These are phyloP conservation scores for Drosophila neocordata DNA, from an alignment of 1,140 invertebrate species.

Conservation along the genomic window DNA sequence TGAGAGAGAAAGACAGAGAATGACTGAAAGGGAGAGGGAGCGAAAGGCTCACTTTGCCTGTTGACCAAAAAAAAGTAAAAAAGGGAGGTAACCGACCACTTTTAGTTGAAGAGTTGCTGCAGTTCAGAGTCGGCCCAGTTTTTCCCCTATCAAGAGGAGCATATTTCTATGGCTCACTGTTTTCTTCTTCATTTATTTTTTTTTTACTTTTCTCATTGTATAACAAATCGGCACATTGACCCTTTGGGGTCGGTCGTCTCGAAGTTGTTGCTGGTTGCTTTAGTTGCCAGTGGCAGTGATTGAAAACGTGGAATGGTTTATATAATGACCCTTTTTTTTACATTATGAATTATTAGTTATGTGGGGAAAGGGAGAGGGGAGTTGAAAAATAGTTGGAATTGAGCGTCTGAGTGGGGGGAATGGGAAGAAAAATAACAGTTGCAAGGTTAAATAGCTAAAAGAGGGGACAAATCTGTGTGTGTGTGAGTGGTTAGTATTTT, in stretches of 20 bases:
- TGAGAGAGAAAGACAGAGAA: conserved; percentile 18
- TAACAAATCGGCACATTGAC: conserved; percentile 75
- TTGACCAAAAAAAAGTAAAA: conserved; percentile 17
- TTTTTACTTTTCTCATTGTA: conserved; percentile 38
- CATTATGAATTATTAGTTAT: conserved; percentile 48
- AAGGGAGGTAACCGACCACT: conserved; percentile 18
- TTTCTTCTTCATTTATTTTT: too few relatives aligned
- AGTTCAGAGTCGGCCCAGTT: conserved; percentile 28
- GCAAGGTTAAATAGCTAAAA: conserved; percentile 7
- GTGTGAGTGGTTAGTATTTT: too few relatives aligned
- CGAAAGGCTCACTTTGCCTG: conserved; percentile 42
- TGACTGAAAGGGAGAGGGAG: background rate
- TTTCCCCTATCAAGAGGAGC: conserved; percentile 11
- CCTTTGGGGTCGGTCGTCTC: conserved; percentile 35
- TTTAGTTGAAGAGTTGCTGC: conserved; percentile 32
- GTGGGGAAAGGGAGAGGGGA: conserved; percentile 10
- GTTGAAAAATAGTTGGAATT: background rate
- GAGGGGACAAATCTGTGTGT: conserved; percentile 15
- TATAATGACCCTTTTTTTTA: conserved; percentile 62
- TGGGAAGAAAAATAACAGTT: background rate
- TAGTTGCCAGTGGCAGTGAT: conserved; percentile 27
- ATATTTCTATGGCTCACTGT: background rate
- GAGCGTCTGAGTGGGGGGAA: conserved; percentile 1
- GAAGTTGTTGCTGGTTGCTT: conserved; percentile 27
- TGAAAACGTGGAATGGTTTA: conserved; percentile 39